These are phyloP conservation scores for Caenorhabditis tropicalis DNA, from an alignment of 1,140 invertebrate genomes.

Conservation along the genomic window DNA sequence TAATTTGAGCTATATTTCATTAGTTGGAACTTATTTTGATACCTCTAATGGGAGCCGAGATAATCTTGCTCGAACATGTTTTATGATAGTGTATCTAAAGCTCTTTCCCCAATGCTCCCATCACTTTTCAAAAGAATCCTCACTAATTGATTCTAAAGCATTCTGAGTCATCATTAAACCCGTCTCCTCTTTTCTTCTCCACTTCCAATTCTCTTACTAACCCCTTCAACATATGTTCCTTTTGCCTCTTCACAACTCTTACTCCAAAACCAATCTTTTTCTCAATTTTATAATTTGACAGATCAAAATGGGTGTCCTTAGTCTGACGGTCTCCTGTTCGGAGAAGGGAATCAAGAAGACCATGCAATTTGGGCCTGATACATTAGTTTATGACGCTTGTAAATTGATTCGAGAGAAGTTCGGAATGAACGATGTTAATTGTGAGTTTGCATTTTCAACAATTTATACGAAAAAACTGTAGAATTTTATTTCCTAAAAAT, in stretches of 20 bases:
- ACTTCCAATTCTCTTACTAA: background rate
- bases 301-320: slow-evolving; percentile 76
- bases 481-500: too few species aligned
- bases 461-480: too few species aligned
- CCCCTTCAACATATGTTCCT: background rate
- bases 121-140: too few species aligned
- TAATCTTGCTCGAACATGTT: too few species aligned
- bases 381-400: slow-evolving; percentile 89
- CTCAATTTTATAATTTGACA: background rate
- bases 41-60: too few species aligned
- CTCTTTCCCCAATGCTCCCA: too few species aligned
- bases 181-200: background rate
- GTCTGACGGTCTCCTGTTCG: slow-evolving; percentile 90
- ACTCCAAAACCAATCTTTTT: background rate
- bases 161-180: background rate
- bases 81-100: too few species aligned
- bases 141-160: background rate
- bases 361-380: slow-evolving; percentile 94
- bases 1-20: too few species aligned
- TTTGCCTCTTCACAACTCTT: background rate
- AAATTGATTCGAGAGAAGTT: slow-evolving; percentile 92
- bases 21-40: too few species aligned
- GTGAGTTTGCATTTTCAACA: too few species aligned
- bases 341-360: slow-evolving; percentile 93
- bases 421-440: slow-evolving; percentile 69